Percentiles rank a stretch among this genome's conserved stretches.
phyloP scores from a whole-genome alignment of 37 sponge, comb jelly and placozoan genomes.

The Axinella damicornis region DNA sequence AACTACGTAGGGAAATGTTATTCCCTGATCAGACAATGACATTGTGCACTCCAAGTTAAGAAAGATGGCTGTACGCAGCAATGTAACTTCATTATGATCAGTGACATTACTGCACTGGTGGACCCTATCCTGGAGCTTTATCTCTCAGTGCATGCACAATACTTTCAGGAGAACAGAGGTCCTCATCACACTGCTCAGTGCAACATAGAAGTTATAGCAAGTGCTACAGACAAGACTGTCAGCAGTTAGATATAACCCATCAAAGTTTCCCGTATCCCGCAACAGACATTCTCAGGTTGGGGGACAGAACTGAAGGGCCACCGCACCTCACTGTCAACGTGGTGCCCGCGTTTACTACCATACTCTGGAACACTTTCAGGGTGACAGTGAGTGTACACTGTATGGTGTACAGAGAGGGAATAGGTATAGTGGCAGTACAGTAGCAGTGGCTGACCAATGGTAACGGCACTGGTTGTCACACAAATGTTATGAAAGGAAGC shows the following conservation, averaged over 20 bases:
- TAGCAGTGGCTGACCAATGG: too few species aligned
- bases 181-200: background rate
- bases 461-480: background rate
- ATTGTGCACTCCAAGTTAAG: background rate
- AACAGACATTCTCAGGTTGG: too few species aligned
- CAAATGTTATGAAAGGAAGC: background rate
- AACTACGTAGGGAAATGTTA: too few species aligned
- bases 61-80: background rate
- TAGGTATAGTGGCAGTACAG: too few species aligned
- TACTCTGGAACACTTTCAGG: too few species aligned
- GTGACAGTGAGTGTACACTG: too few species aligned
- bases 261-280: too few species aligned
- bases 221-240: background rate
- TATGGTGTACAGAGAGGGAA: background rate
- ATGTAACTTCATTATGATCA: background rate
- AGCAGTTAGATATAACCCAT: too few species aligned
- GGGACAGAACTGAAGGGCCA: too few species aligned
- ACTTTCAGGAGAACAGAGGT: background rate
- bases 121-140: background rate
- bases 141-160: background rate
- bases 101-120: background rate
- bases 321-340: too few species aligned
- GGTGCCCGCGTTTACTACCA: background rate
- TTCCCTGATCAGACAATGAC: too few species aligned
- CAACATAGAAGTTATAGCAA: background rate